Base-by-base conservation (phyloP, 37 sponge, comb jelly and placozoan genomes). In the Lycopodina hypogea region DNA sequence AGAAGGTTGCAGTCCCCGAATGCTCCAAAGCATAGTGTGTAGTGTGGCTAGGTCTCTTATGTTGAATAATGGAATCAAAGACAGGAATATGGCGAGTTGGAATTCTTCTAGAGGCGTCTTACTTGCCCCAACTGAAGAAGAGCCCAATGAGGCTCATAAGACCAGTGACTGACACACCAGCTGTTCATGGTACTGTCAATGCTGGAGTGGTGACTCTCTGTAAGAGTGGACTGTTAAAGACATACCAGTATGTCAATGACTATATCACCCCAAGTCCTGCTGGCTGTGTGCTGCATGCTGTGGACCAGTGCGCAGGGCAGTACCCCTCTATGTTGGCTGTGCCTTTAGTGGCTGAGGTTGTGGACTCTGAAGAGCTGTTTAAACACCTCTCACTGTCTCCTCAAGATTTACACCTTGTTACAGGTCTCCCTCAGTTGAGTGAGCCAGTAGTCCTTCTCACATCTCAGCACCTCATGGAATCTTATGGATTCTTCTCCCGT, bases 391-490 rank as follows among this genome's bases (percentile, higher is more conserved):
- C 11, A 19, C 50, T 74, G 2, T 62, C 28, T 30, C 9, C 36
- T 48, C 60, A 37, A 3, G 7, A 59, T 6, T 9, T 74, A 3
- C 37, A 60, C 1, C 48, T 34, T 3, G 24, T 41, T 9, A 71
- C 63, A 15, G 81, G 81, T 40, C 41, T 81, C 3, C 48, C 71
- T n/a, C 61, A 26, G 0, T 48, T 42, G 2, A 38, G 29, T 22
- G 24, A 12, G 2, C 72, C 81, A 0, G 29, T 29, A 26, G 21
- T 72, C 21, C 78, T 85, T 39, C 48, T 64, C 21, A 73, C 68
- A 19, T 81, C 86, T 3, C 72, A 45, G 14, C 48, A 56, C 45
- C 84, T 90, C 42, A 55, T 90, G 26, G 38, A 53, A 30, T 33
- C 11, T 2, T 80, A 75, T 34, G 77, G 78, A 12, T 82, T 77